phyloP scores from a whole-genome alignment of 2,888 invertebrate genomes.

The Caenorhabditis sp. region DNA sequence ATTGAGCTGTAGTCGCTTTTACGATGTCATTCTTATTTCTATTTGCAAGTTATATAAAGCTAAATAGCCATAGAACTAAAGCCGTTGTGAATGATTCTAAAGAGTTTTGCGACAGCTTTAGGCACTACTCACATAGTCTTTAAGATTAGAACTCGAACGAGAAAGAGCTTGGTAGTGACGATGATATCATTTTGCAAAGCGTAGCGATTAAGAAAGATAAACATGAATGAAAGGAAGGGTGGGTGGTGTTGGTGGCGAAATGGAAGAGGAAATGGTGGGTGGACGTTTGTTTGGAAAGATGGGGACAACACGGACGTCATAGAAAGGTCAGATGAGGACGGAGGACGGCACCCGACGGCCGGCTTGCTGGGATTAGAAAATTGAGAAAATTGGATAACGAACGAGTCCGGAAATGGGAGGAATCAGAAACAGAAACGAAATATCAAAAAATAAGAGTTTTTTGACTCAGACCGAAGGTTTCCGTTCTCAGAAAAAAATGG shows the following conservation, averaged over 20 bases:
- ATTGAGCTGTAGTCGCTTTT: not conserved
- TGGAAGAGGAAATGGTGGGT: slow-evolving; percentile 50
- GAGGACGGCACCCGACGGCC: no score
- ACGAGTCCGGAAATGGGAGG: no score
- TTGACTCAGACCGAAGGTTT: not conserved
- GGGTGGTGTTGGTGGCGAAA: slow-evolving; percentile 29
- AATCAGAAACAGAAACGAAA: no score
- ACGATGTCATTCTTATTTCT: not conserved
- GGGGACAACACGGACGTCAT: slow-evolving; percentile 50
- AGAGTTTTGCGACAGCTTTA: no score
- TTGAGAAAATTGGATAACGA: no score
- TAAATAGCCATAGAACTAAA: not conserved
- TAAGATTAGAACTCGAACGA: slow-evolving; percentile 39
- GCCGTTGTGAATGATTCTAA: not conserved
- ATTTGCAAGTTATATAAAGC: no score
- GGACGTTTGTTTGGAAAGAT: slow-evolving; percentile 55
- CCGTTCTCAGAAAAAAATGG: not conserved
- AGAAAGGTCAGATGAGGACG: slow-evolving; percentile 50
- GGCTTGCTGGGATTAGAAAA: no score
- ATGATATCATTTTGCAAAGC: slow-evolving; percentile 13
- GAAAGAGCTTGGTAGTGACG: slow-evolving; percentile 12
- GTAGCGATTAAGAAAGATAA: slow-evolving; percentile 31
- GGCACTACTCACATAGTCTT: no score
- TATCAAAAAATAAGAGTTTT: no score
- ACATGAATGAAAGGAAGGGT: slow-evolving; percentile 3